phyloP scores from a whole-genome alignment of 2,113 vertebrate genomes.

The Scalopus aquaticus region DNA sequence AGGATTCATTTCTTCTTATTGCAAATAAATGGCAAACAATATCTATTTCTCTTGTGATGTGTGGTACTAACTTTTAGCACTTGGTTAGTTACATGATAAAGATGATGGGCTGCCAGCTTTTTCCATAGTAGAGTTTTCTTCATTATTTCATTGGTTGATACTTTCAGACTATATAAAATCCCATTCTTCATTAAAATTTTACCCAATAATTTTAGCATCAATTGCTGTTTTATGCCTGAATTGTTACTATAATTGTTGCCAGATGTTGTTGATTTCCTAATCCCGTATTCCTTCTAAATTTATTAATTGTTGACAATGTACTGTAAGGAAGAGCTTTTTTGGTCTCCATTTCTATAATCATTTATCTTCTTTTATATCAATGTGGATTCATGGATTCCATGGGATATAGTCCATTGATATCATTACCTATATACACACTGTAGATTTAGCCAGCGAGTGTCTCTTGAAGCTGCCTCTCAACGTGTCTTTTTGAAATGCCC shows the following conservation, averaged over 20 bases:
- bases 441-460: not conserved
- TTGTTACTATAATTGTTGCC: not conserved
- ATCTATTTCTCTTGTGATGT: not conserved
- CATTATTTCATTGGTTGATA: not conserved
- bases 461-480: not conserved
- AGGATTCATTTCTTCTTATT: not conserved
- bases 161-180: not conserved
- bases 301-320: not conserved
- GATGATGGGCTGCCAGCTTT: not conserved
- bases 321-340: not conserved
- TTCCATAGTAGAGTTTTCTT: not conserved
- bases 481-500: not conserved
- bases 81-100: not conserved
- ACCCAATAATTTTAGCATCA: not conserved
- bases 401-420: not conserved
- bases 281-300: not conserved
- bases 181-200: not conserved
- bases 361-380: not conserved
- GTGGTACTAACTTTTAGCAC: not conserved
- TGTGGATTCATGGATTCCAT: not conserved
- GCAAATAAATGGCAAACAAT: not conserved
- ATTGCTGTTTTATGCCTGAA: not conserved
- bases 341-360: not conserved
- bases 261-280: not conserved
- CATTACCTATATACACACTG: not conserved